phyloP scores from a whole-genome alignment of 2,888 invertebrate genomes.

The Drosophila austrosaltans region DNA sequence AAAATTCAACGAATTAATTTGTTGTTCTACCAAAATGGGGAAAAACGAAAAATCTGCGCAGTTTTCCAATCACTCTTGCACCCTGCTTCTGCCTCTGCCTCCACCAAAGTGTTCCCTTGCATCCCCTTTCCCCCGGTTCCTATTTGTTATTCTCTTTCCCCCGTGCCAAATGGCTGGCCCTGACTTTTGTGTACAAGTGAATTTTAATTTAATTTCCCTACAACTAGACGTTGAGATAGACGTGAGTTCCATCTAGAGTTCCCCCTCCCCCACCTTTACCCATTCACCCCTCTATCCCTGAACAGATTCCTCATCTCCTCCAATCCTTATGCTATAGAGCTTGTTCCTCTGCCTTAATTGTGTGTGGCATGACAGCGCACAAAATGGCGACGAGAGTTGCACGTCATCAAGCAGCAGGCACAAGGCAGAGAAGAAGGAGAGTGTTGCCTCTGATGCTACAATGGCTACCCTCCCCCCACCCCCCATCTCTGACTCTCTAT shows the following conservation, averaged over 20 bases:
- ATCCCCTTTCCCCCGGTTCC: neutral
- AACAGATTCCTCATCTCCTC: conserved; percentile 1
- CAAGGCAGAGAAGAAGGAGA: conserved; percentile 3
- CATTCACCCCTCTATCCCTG: neutral
- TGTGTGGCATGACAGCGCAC: conserved; percentile 78
- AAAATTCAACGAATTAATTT: conserved; percentile 72
- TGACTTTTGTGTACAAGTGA: conserved; percentile 73
- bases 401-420: conserved; percentile 67
- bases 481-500: conserved; percentile 6
- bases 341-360: conserved; percentile 70
- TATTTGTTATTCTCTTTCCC: conserved; percentile 2
- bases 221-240: conserved; percentile 75
- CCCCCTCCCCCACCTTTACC: conserved; percentile 12
- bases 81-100: conserved; percentile 41
- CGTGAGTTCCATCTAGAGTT: conserved; percentile 67
- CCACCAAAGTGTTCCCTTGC: neutral
- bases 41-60: conserved; percentile 65
- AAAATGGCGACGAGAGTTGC: conserved; percentile 76
- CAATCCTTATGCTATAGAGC: conserved; percentile 25
- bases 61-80: conserved; percentile 63
- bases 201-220: conserved; percentile 78
- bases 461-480: neutral
- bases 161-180: conserved; percentile 41
- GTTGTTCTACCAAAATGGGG: conserved; percentile 51
- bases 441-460: conserved; percentile 14